Conservation (phyloP, 2,888 invertebrate species). For the Tenthredo mesomela region DNA sequence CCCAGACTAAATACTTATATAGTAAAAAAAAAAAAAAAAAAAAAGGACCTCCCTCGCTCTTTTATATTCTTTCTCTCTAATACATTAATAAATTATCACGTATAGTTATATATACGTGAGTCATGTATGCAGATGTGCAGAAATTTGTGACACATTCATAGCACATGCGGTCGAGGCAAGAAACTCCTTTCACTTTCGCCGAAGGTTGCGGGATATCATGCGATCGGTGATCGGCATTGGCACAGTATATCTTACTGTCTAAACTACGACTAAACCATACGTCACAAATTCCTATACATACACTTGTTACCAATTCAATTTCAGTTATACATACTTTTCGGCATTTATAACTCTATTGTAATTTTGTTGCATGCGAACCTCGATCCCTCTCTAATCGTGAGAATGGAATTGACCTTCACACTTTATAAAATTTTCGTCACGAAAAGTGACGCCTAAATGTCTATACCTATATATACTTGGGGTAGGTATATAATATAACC, state of each 20-base stretch:
- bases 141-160: neutral
- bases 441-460: neutral
- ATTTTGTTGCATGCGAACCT: neutral
- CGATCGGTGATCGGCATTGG: slow-evolving; percentile 23
- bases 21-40: neutral
- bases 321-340: neutral
- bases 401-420: neutral
- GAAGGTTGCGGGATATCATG: neutral
- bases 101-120: neutral
- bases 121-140: neutral
- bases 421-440: neutral
- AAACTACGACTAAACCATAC: neutral
- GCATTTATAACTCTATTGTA: neutral
- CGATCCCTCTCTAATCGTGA: neutral
- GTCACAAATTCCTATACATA: neutral
- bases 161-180: slow-evolving; percentile 41
- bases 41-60: neutral
- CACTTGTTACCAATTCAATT: neutral
- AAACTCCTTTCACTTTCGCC: slow-evolving; percentile 50
- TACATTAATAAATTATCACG: neutral
- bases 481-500: neutral
- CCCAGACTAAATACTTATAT: neutral
- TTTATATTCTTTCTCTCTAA: neutral
- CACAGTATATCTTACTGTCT: neutral
- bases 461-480: neutral